Evolutionary conservation across 2,888 invertebrate species (phyloP).

Genomic region (Lasioglossum oenotherae): DNA sequence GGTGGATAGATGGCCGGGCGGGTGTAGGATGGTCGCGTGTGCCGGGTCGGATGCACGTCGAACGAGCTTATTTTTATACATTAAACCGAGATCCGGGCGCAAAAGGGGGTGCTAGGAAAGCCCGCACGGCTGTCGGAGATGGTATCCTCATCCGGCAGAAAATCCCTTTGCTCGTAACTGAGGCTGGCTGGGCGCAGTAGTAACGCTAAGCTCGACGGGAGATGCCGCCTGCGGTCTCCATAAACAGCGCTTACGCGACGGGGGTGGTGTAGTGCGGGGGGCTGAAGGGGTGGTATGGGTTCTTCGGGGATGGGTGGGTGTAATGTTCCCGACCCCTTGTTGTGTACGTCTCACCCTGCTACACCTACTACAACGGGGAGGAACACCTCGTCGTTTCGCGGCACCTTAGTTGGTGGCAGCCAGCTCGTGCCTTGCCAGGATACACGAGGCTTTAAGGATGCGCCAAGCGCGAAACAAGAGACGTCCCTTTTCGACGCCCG

Average conservation of each 20-base stretch:
- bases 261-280: conserved; percentile 34
- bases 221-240: conserved; percentile 83
- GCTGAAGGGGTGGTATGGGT: conserved; percentile 24
- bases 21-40: conserved; percentile 20
- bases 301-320: conserved; percentile 39
- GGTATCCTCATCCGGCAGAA: conserved; percentile 78
- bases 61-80: conserved; percentile 75
- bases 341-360: conserved; percentile 62
- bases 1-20: background rate
- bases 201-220: conserved; percentile 81
- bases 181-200: conserved; percentile 74
- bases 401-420: conserved; percentile 54
- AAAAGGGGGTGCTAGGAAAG: conserved; percentile 52
- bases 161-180: conserved; percentile 80
- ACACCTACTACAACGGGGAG: conserved; percentile 59
- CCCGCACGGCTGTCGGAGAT: conserved; percentile 66
- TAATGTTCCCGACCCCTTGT: conserved; percentile 71
- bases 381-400: conserved; percentile 70
- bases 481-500: conserved; percentile 62
- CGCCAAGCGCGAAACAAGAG: conserved; percentile 63
- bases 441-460: conserved; percentile 71
- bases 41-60: conserved; percentile 52
- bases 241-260: conserved; percentile 81
- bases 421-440: conserved; percentile 63
- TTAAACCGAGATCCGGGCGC: conserved; percentile 65